phyloP scores from a whole-genome alignment of 2,797 vertebrate species.

The Xerus rutilus region DNA sequence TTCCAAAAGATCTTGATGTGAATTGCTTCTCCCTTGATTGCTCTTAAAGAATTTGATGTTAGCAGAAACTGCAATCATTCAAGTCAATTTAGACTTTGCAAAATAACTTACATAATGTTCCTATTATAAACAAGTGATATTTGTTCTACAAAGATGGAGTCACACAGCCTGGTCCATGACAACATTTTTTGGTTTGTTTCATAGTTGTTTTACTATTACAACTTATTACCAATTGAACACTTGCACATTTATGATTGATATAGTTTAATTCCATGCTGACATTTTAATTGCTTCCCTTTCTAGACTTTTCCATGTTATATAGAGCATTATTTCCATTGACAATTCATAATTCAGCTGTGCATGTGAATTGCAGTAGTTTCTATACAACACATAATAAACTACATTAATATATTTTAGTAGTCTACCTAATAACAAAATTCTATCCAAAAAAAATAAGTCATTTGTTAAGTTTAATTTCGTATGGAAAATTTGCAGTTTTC shows the following conservation, averaged over 20 bases:
- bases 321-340: constrained; percentile 55
- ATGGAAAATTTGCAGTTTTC: constrained; percentile 45
- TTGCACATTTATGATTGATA: constrained; percentile 24
- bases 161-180: constrained; percentile 17
- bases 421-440: constrained; percentile 41
- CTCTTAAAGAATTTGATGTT: constrained; percentile 60
- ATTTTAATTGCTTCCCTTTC: constrained; percentile 62
- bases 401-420: constrained; percentile 35
- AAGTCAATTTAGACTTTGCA: not conserved
- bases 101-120: not conserved
- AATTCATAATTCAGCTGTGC: constrained; percentile 55
- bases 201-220: constrained; percentile 45
- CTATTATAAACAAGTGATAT: constrained; percentile 41
- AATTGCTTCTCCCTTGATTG: not conserved
- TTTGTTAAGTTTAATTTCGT: constrained; percentile 50
- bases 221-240: constrained; percentile 38
- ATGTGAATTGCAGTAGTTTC: constrained; percentile 34
- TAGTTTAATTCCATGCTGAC: constrained; percentile 54
- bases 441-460: constrained; percentile 26
- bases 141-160: constrained; percentile 73
- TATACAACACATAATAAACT: constrained; percentile 25
- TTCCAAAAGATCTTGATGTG: constrained; percentile 49
- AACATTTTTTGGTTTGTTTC: constrained; percentile 61
- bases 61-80: not conserved
- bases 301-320: constrained; percentile 63